Evolutionary conservation across 2,888 invertebrate genomes (phyloP), one percentile per base, ranked within the genome.

Genomic region (Synergus umbraculus): DNA sequence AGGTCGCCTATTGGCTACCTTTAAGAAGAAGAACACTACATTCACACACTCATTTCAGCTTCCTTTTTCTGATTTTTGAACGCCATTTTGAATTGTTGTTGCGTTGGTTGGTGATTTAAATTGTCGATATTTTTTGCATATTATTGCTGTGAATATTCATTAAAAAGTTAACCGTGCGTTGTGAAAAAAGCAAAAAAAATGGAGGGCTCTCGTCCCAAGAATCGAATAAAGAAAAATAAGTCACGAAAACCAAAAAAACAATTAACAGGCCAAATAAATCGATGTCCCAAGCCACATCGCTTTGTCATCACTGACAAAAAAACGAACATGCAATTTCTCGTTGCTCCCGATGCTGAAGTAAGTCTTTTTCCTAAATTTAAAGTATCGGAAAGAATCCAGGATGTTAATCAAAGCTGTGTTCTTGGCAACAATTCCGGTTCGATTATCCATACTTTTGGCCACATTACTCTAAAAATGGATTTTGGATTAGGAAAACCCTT

Each of bases 301-400:
- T 15, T 60, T 22, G 22, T 22, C 12, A 22, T 22, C 4, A 60
- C 22, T 12, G 60, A 60, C 12, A 12, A 60, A 22, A 60, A 60
- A 22, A 60, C 60, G 12, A 60, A 60, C 5, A 10, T 60, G 18
- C 60, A 60, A 22, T 60, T 22, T 22, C 60, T 60, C 22, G 5
- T 60, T 22, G 60, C 60, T 22, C 60, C 22, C 18, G 60, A 60
- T 60, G 22, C 60, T 60, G 22, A 60, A 60, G 60, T 60, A 60
- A 60, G 60, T 60, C 10, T 60, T 10, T 60, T 60, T 22, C 60
- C 60, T 10, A 60, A 22, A 12, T 60, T 3, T 22, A 18, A 22
- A 9, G 22, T 12, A 22, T 12, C 22, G 12, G 22, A 22, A 60
- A 22, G 4, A 1, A 10, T 12, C 4, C 4, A 18, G 22, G 12